Evolutionary conservation across 1,140 invertebrate genomes (phyloP).

Genomic region (Agrypnia vestita): DNA sequence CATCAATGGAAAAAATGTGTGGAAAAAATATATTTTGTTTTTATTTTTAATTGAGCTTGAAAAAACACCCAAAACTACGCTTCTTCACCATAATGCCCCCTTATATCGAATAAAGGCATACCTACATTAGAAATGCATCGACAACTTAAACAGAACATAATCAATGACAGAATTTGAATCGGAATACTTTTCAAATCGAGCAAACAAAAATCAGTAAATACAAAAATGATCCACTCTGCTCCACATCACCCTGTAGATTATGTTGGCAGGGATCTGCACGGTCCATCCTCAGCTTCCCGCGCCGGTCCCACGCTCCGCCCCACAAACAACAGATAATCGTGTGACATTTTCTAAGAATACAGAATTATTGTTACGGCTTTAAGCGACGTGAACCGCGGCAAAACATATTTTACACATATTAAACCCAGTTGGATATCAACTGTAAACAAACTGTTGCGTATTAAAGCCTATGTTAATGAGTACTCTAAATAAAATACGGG

Average conservation of each 20-base stretch:
- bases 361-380: constrained; percentile 56
- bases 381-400: constrained; percentile 52
- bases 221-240: too few species aligned
- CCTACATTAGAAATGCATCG: too few species aligned
- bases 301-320: constrained; percentile 14
- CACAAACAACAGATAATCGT: constrained; percentile 38
- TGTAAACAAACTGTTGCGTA: constrained; percentile 57
- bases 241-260: not conserved
- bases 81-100: too few species aligned
- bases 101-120: too few species aligned
- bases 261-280: not conserved
- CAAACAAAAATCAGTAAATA: too few species aligned
- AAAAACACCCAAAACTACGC: too few species aligned
- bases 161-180: too few species aligned
- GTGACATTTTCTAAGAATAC: constrained; percentile 57
- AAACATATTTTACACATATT: constrained; percentile 60
- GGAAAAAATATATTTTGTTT: too few species aligned
- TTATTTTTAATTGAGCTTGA: too few species aligned
- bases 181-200: too few species aligned
- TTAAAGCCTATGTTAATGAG: constrained; percentile 59
- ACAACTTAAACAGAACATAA: too few species aligned
- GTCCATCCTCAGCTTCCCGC: not conserved
- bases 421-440: constrained; percentile 56
- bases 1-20: too few species aligned
- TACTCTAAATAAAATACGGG: constrained; percentile 58